Evolutionary conservation across 1,140 invertebrate species (phyloP).

Genomic region (Penaeus vannamei): DNA sequence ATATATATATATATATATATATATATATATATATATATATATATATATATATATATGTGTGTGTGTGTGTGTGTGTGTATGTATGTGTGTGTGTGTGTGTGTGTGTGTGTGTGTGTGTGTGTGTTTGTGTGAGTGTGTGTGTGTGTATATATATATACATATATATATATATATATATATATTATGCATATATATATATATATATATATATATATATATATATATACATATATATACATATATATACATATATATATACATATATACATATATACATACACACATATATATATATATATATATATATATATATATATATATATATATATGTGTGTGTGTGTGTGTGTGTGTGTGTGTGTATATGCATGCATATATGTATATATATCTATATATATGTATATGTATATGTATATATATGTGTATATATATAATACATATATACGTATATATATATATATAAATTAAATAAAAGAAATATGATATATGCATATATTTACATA

Average conservation of each 20-base stretch:
- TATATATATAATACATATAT: too few relatives aligned
- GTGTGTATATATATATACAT: conserved; percentile 10
- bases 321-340: neutral
- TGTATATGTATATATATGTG: too few relatives aligned
- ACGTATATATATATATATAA: conserved; percentile 34
- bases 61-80: too few relatives aligned
- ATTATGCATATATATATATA: too few relatives aligned
- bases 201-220: neutral
- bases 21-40: too few relatives aligned
- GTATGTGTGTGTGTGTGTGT: too few relatives aligned
- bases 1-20: too few relatives aligned
- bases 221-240: neutral
- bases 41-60: too few relatives aligned
- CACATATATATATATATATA: neutral
- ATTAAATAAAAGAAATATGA: conserved; percentile 22
- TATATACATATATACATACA: neutral
- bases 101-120: too few relatives aligned
- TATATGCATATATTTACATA: conserved; percentile 11
- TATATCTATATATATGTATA: too few relatives aligned
- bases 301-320: conserved; percentile 1
- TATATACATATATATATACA: neutral
- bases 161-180: conserved; percentile 10
- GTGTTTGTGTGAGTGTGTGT: neutral
- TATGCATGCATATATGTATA: too few relatives aligned
- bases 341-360: conserved; percentile 10